Conservation (phyloP, 2,113 vertebrate species). For the Typhlomys cinereus region DNA sequence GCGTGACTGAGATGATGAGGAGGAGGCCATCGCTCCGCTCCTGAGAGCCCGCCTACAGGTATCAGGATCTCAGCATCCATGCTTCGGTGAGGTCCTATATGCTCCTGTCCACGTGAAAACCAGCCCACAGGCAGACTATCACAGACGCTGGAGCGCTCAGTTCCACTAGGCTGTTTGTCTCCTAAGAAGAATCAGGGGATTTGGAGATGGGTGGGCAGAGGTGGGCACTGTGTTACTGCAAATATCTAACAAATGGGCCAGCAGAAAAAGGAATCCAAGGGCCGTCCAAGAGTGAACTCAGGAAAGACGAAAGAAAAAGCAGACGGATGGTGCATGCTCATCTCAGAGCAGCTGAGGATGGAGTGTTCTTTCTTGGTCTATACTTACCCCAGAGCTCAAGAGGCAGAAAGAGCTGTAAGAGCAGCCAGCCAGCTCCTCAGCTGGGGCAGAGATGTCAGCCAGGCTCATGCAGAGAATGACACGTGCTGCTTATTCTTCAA, state of each 20-base stretch:
- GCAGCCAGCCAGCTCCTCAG: neutral
- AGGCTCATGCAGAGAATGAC: neutral
- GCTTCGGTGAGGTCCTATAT: rapidly evolving
- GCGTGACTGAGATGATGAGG: neutral
- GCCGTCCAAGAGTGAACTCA: neutral
- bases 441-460: neutral
- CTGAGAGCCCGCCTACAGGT: neutral
- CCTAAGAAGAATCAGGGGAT: neutral
- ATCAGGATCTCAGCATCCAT: neutral
- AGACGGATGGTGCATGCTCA: neutral
- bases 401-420: neutral
- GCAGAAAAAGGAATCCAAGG: neutral
- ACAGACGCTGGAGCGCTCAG: neutral
- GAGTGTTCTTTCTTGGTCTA: neutral
- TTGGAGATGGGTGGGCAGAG: neutral
- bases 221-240: neutral
- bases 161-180: neutral
- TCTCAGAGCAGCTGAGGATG: neutral
- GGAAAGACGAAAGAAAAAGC: neutral
- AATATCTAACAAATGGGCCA: neutral
- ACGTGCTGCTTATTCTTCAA: neutral
- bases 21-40: neutral
- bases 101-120: neutral
- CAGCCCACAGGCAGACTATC: neutral
- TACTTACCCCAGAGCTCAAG: neutral